Evolutionary conservation across 2,797 vertebrate species (phyloP), one percentile per base, ranked within the genome.

Genomic region (Sciurus carolinensis): DNA sequence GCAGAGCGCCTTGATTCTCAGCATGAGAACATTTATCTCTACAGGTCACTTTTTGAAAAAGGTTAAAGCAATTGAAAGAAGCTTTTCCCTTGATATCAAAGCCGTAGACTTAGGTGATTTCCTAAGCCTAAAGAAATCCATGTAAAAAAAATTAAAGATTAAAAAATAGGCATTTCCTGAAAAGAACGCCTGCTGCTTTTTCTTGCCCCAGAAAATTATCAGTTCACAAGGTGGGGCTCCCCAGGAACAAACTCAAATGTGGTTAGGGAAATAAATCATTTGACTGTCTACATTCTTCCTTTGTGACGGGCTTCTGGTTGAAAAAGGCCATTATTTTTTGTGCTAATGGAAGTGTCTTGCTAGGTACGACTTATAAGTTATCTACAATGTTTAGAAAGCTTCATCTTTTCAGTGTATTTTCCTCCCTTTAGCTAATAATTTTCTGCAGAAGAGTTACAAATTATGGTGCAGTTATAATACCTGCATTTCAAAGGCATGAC

Each of bases 1-100:
- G 20, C 8, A 1, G 42, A 94, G 22, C 87, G 47, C 44, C 66
- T 86, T 47, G 39, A 87, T 66, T 86, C 97, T 76, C 97, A 97
- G 96, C 93, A 12, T 17, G 95, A 93, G 91, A 85, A 80, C 93
- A 90, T 91, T 96, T 97, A 97, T 97, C 96, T 93, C 97, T 80
- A 90, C 81, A n/a, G 96, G 97, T 93, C 94, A 93, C 77, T 92
- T 91, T 96, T 67, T 95, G n/a, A 66, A 82, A 96, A 97, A 97
- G 96, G 94, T 96, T 95, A 97, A 91, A 96, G 96, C 93, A 94
- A 90, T 93, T 96, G 95, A 97, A 96, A 97, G 92, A 87, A 96
- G 72, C 42, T 85, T 97, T 96, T 97, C 50, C 81, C 87, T 89
- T 83, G 84, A 90, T 92, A 97, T 97, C 96, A 97, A 96, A 97